A percentile compares a stretch with the other conserved stretches of the same genome.
These are phyloP conservation scores for Nebria salina DNA, from an alignment of 2,888 invertebrate species.

Conservation along the genomic window DNA sequence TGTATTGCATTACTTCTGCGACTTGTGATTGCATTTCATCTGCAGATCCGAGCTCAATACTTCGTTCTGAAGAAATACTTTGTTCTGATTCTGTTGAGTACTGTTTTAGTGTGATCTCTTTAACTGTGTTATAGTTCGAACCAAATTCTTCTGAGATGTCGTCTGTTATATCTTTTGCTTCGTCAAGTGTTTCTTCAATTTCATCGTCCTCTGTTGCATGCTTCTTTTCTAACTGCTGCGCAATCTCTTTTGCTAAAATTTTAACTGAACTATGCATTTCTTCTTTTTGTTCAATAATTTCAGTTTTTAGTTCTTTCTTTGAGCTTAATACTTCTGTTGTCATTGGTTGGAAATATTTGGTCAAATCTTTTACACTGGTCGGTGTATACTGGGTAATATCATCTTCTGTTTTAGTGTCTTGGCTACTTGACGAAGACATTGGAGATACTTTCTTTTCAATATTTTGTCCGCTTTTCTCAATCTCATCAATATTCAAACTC, in stretches of 20 bases:
- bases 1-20: slow-evolving; percentile 46
- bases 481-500: slow-evolving; percentile 52
- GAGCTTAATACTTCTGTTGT: background rate
- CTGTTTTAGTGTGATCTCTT: slow-evolving; percentile 50
- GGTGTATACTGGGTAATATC: slow-evolving; percentile 45
- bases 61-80: slow-evolving; percentile 55
- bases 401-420: slow-evolving; percentile 44
- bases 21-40: slow-evolving; percentile 51
- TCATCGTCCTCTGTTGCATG: background rate
- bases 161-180: slow-evolving; percentile 14
- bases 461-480: slow-evolving; percentile 50
- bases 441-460: slow-evolving; percentile 46
- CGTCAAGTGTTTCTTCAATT: slow-evolving; percentile 13
- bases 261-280: background rate
- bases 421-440: slow-evolving; percentile 43
- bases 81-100: slow-evolving; percentile 57
- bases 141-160: background rate
- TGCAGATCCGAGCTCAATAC: slow-evolving; percentile 48
- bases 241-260: slow-evolving; percentile 7
- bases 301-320: background rate
- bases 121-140: background rate
- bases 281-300: background rate
- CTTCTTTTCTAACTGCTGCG: background rate
- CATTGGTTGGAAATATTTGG: slow-evolving; percentile 37
- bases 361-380: slow-evolving; percentile 37